Evolutionary conservation across 2,888 invertebrate genomes (phyloP).

Genomic region (Chloromyia formosa): DNA sequence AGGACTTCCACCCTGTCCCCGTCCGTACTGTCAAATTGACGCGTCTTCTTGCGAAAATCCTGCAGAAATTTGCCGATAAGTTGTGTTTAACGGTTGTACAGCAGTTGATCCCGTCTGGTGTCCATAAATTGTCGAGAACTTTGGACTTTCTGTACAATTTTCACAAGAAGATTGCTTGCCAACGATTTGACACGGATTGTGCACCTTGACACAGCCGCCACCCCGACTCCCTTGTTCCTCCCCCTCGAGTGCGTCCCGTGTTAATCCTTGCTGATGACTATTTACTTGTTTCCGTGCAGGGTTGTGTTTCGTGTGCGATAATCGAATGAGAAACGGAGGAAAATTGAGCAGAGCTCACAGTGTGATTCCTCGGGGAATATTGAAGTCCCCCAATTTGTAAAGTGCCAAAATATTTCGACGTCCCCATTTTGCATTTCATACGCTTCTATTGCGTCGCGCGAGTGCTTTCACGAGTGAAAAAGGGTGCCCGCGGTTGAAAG

Average conservation of each 20-base stretch:
- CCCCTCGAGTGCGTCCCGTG: neutral
- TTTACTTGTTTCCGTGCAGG: conserved; percentile 27
- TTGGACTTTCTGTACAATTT: neutral
- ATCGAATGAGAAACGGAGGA: no score
- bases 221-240: neutral
- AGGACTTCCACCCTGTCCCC: neutral
- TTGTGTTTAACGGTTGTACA: neutral
- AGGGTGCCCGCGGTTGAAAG: neutral
- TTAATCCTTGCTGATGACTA: conserved; percentile 1
- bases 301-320: conserved; percentile 3
- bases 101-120: no score
- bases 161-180: neutral
- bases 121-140: no score
- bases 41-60: neutral
- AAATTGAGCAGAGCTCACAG: neutral
- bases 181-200: conserved; percentile 3
- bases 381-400: neutral
- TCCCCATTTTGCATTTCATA: neutral
- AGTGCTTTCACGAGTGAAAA: neutral
- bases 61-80: neutral
- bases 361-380: conserved; percentile 19
- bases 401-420: conserved; percentile 34
- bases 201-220: neutral
- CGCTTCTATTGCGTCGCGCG: neutral
- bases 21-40: neutral